phyloP scores from a whole-genome alignment of 1,140 invertebrate genomes.

The Drosophila ercepeae region DNA sequence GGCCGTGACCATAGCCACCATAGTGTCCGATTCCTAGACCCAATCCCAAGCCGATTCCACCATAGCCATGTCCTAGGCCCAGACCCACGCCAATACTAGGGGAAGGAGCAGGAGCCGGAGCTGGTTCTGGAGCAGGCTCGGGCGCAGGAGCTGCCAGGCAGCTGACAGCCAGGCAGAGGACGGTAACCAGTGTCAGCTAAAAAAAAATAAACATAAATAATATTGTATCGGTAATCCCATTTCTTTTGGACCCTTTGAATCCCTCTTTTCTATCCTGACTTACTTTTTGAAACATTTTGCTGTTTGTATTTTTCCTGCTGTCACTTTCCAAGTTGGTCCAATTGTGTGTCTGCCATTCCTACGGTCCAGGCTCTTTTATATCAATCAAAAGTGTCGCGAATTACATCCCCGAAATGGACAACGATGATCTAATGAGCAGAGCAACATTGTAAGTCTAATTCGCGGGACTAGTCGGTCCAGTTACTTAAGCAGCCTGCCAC shows the following conservation, averaged over 20 bases:
- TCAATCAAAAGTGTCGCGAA: constrained; percentile 11
- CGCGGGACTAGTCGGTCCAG: constrained; percentile 13
- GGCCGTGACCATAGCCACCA: constrained; percentile 36
- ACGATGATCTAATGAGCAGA: constrained; percentile 64
- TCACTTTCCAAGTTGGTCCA: constrained; percentile 18
- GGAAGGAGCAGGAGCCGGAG: constrained; percentile 45
- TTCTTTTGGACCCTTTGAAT: no score
- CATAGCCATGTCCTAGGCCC: constrained; percentile 65
- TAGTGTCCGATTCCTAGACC: constrained; percentile 51
- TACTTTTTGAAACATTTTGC: constrained; percentile 57
- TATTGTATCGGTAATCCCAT: no score
- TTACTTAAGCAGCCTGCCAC: constrained; percentile 29
- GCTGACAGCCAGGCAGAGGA: constrained; percentile 40
- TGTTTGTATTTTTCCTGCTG: constrained; percentile 5
- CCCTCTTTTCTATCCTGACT: constrained; percentile 25
- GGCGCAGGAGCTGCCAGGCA: constrained; percentile 53
- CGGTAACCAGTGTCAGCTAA: constrained; percentile 50
- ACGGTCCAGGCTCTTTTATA: constrained; percentile 52
- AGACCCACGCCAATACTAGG: constrained; percentile 63
- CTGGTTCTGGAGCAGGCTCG: constrained; percentile 43
- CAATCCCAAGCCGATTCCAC: constrained; percentile 49
- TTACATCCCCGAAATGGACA: constrained; percentile 36
- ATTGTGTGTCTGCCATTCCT: constrained; percentile 31
- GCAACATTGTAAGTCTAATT: constrained; percentile 28
- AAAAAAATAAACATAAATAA: background rate